Evolutionary conservation across 2,797 vertebrate genomes (phyloP).

Genomic region (Sandelia bainsii): DNA sequence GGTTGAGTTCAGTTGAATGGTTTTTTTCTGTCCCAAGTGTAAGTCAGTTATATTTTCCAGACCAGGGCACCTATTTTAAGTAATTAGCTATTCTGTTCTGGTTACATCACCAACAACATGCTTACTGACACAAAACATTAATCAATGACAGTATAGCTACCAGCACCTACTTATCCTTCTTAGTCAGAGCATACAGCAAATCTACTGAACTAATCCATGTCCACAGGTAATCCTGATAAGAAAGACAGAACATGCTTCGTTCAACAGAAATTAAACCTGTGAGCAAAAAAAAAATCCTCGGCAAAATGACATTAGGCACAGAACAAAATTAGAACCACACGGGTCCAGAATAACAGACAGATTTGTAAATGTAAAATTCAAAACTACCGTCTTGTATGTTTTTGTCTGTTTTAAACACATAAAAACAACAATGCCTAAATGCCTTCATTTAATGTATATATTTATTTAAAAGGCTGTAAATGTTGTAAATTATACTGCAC

Average conservation of each 20-base stretch:
- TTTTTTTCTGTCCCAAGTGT: conserved; percentile 15
- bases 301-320: not conserved
- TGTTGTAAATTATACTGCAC: not conserved
- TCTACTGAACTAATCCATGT: conserved; percentile 54
- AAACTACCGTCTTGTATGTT: not conserved
- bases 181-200: conserved; percentile 34
- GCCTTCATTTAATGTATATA: conserved; percentile 36
- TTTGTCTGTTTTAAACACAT: conserved; percentile 8
- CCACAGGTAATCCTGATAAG: conserved; percentile 42
- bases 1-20: not conserved
- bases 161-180: conserved; percentile 57
- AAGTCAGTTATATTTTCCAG: conserved; percentile 27
- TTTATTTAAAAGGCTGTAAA: not conserved
- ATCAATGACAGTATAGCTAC: conserved; percentile 47
- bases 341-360: conserved; percentile 5
- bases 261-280: conserved; percentile 26
- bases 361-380: not conserved
- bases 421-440: conserved; percentile 12
- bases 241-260: conserved; percentile 24
- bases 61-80: not conserved
- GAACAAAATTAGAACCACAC: not conserved
- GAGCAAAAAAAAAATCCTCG: not conserved
- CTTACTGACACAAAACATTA: conserved; percentile 64
- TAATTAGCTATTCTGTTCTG: conserved; percentile 45
- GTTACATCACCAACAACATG: conserved; percentile 43